Evolutionary conservation across 2,888 invertebrate genomes (phyloP).

Genomic region (Hyles lineata): DNA sequence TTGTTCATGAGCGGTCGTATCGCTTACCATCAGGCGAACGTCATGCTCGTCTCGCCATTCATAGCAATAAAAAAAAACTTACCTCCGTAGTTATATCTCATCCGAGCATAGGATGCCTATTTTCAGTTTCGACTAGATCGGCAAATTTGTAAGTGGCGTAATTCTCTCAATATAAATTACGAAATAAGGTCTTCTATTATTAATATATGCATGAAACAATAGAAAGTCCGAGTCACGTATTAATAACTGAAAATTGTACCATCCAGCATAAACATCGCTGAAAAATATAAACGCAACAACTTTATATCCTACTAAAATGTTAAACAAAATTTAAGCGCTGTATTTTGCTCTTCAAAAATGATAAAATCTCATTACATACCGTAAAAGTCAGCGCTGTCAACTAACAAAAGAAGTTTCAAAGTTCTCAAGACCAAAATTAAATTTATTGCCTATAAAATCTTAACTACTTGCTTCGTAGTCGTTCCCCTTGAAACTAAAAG

Average conservation of each 20-base stretch:
- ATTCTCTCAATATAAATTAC: no score
- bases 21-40: no score
- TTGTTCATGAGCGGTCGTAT: no score
- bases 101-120: no score
- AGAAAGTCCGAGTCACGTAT: background rate
- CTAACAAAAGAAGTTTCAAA: slow-evolving; percentile 17
- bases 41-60: no score
- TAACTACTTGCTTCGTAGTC: slow-evolving; percentile 19
- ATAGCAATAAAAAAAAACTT: no score
- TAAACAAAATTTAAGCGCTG: slow-evolving; percentile 1
- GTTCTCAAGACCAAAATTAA: slow-evolving; percentile 18
- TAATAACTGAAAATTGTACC: background rate
- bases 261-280: background rate
- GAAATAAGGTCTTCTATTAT: no score
- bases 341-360: background rate
- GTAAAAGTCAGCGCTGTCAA: slow-evolving; percentile 25
- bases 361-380: slow-evolving; percentile 22
- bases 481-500: slow-evolving; percentile 36
- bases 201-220: no score
- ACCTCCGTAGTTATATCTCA: no score
- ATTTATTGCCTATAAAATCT: slow-evolving; percentile 26
- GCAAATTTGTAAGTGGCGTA: no score
- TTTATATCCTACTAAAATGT: background rate
- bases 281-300: background rate
- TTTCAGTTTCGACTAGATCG: no score